Conservation (phyloP, 2,797 vertebrate genomes). For the Rhinella marina region DNA sequence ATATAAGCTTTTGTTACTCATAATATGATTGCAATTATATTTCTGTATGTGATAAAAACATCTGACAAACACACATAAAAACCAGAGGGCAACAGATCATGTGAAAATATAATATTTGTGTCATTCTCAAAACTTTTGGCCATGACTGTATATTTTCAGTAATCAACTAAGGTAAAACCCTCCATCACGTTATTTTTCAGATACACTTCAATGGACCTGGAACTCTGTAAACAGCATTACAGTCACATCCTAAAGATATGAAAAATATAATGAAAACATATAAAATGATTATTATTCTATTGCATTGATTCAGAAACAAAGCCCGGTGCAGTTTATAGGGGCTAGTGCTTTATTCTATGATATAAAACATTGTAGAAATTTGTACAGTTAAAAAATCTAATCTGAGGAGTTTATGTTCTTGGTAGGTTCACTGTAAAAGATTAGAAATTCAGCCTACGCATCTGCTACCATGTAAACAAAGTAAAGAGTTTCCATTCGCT, state of each 20-base stretch:
- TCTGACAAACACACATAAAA: no score
- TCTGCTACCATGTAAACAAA: constrained; percentile 11
- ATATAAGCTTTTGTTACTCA: no score
- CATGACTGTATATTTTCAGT: neutral
- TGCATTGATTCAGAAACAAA: neutral
- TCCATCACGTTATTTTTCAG: neutral
- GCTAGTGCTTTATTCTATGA: neutral
- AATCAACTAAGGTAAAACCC: neutral
- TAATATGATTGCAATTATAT: no score
- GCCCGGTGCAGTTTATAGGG: neutral
- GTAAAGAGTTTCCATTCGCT: constrained; percentile 28
- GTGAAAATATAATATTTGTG: no score
- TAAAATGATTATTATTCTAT: neutral
- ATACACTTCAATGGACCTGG: neutral
- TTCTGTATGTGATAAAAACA: no score
- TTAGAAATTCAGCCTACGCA: neutral
- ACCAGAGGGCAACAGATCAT: no score
- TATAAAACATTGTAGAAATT: neutral
- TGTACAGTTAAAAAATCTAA: neutral
- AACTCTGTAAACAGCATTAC: neutral
- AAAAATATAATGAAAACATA: neutral
- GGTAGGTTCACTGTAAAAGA: neutral
- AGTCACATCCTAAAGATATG: neutral
- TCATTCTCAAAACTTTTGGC: no score
- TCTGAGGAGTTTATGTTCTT: neutral